Evolutionary conservation across 1,140 invertebrate genomes (phyloP), one percentile per base, ranked within the genome.

Genomic region (Drosophila teissieri): DNA sequence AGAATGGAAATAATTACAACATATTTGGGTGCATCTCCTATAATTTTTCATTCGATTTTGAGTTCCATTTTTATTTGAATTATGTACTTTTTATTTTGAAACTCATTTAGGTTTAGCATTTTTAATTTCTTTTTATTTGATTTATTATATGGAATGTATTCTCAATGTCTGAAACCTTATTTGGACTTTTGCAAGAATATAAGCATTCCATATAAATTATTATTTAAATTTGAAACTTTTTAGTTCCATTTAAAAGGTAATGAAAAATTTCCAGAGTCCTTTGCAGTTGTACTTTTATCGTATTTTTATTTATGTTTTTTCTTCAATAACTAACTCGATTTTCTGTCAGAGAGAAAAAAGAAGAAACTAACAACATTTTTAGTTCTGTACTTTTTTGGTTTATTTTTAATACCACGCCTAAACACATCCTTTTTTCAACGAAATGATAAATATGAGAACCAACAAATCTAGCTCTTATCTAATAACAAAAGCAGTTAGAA

Each of bases 1-100:
- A 86, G 85, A 91, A 90, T 92, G 91, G 91, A 92, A 92, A 92
- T 92, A 92, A 90, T 92, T 92, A 92, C 91, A 92, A 91, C 89
- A 92, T 81, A 81, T 82, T 76, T 92, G 91, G 91, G 91, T 72
- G 86, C 91, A 90, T 92, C 91, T 92, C 91, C 72, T 52, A 91
- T 64, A 92, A 90, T 91, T 92, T 91, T 92, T 91, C 81, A 89
- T 80, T 83, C 84, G 76, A 84, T 89, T 89, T 73, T 89, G 0
- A 52, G 63, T 90, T 90, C 14, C 2, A 17, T 73, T 90, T 84
- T 90, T 34, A 56, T 58, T 85, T 90, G 7, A 46, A 40, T 89
- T 89, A 85, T 76, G 65, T 85, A 90, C 54, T 77, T 80, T 78
- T 89, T 61, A 60, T 80, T 89, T 89, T 27, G 2, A 22, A 46